Percentiles rank a stretch among this genome's conserved stretches.
Conservation (phyloP, 1,140 invertebrate genomes). For the Potamilus streckersoni region DNA sequence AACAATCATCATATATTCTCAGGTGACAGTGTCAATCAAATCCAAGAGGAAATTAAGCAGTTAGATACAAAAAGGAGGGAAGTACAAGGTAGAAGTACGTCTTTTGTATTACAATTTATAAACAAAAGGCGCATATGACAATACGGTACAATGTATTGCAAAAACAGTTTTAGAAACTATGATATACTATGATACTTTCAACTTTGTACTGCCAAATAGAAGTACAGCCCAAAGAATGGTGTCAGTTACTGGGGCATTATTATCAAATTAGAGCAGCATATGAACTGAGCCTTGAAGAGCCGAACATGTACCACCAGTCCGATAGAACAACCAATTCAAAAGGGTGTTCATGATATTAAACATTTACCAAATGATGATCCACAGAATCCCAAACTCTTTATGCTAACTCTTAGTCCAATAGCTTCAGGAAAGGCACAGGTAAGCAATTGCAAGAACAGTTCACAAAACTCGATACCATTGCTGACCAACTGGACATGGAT, state of each 20-base stretch:
- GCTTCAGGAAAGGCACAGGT: slow-evolving; percentile 11
- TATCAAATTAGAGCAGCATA: slow-evolving; percentile 11
- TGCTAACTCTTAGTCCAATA: slow-evolving; percentile 15
- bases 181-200: too few relatives aligned
- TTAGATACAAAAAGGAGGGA: too few relatives aligned
- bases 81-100: too few relatives aligned
- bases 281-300: slow-evolving; percentile 5
- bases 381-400: slow-evolving; percentile 13
- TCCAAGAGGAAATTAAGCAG: too few relatives aligned
- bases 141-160: too few relatives aligned
- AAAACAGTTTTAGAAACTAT: too few relatives aligned
- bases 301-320: slow-evolving; percentile 16
- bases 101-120: too few relatives aligned
- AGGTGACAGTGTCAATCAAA: too few relatives aligned
- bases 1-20: too few relatives aligned
- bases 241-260: slow-evolving; percentile 14
- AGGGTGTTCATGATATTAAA: slow-evolving; percentile 13
- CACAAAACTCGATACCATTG: neutral
- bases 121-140: too few relatives aligned
- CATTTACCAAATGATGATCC: slow-evolving; percentile 1
- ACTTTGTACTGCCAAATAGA: too few relatives aligned
- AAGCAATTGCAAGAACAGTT: slow-evolving; percentile 12
- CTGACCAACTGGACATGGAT: slow-evolving; percentile 6
- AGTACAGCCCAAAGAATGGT: slow-evolving; percentile 24
- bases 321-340: slow-evolving; percentile 30